phyloP scores from a whole-genome alignment of 2,113 vertebrate genomes.

The Tursiops truncatus region DNA sequence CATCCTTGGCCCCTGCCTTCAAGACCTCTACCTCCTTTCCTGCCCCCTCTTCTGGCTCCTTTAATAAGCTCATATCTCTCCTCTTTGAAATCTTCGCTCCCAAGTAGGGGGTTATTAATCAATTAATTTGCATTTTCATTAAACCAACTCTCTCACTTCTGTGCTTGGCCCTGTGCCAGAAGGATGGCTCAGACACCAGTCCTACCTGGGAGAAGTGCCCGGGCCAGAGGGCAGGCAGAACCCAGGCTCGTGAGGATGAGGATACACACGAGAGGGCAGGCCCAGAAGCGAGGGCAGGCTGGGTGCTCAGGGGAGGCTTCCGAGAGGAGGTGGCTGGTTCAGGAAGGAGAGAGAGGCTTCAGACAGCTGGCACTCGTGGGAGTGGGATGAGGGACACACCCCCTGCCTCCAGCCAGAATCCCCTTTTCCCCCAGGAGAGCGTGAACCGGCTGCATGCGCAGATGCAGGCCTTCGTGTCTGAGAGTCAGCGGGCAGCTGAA shows the following conservation, averaged over 20 bases:
- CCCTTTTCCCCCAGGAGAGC: conserved; percentile 78
- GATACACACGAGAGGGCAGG: neutral
- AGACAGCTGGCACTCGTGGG: accelerated
- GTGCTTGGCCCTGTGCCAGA: neutral
- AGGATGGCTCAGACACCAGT: neutral
- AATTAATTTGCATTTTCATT: neutral
- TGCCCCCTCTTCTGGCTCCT: neutral
- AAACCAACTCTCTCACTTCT: neutral
- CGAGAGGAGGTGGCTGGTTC: neutral
- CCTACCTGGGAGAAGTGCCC: neutral
- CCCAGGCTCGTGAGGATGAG: neutral
- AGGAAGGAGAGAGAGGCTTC: neutral
- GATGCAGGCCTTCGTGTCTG: conserved; percentile 88
- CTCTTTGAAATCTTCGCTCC: neutral
- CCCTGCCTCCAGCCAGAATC: neutral
- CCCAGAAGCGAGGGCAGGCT: neutral
- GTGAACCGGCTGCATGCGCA: conserved; percentile 86
- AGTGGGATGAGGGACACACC: neutral
- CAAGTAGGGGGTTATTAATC: neutral
- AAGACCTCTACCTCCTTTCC: neutral
- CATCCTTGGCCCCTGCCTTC: neutral
- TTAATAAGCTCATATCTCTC: neutral
- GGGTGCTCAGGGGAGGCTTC: neutral
- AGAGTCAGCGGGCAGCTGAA: conserved; percentile 90
- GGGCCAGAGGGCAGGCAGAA: accelerated